Base-by-base conservation (phyloP, 2,797 vertebrate genomes). In the Falco biarmicus region DNA sequence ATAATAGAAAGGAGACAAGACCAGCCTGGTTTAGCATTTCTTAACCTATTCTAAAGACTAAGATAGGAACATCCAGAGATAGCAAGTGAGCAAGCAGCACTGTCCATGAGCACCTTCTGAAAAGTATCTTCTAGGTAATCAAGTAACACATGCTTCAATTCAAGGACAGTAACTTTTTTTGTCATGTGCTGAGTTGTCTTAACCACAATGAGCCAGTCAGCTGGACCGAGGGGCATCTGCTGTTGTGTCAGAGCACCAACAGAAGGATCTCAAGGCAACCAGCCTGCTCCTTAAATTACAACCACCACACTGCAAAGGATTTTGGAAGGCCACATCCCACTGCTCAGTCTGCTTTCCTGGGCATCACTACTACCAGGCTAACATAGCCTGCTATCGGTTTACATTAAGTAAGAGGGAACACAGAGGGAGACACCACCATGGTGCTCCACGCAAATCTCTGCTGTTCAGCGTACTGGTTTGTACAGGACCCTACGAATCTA, bases 391-490 rank as follows among this genome's bases (percentile, higher is more conserved):
- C 57, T 78, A 34, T 5, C 69, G 91, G 79, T 57, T 37, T 59
- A 81, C 57, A 13, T 28, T 17, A 54, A 51, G n/a, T 5, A 29
- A 68, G 41, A 19, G 22, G 29, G 3, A 10, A 59, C n/a, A 34
- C 4, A 22, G 56, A 68, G 43, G 18, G 48, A 68, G n/a, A 78
- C 21, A 50, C 12, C 16, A n/a, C 24, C 0, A 0, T 53, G 39
- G 17, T 64, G 70, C 32, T 89, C 70, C 80, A 28, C 5, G 4
- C 13, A 50, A 43, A 20, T 48, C 56, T 66, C 51, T 37, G 68
- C 78, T 77, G 22, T 25, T 54, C 51, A 54, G 3, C 5, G 13
- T 9, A 43, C 0, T 31, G 6, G 41, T 56, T 14, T 64, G 22
- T 21, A 69, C 53, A 39, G 57, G 15, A 93, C 11, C 10, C 6